A percentile compares a stretch with the other conserved stretches of the same genome.
Conservation (phyloP, 1,140 invertebrate species). For the Saccostrea echinata region DNA sequence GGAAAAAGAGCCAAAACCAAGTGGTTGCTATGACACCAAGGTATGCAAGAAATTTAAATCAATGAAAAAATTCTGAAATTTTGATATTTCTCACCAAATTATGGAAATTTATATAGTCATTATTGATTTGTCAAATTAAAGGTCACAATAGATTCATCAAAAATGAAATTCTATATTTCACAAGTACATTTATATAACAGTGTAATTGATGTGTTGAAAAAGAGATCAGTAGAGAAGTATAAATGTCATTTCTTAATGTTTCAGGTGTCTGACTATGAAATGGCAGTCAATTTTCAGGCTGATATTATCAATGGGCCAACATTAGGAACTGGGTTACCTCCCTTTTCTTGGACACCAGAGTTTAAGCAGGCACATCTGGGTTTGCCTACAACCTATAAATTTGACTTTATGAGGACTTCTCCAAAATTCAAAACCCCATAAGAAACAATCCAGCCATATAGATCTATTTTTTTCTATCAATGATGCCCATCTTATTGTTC, state of each 20-base stretch:
- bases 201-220: constrained; percentile 3
- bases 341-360: constrained; percentile 70
- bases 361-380: constrained; percentile 73
- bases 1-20: constrained; percentile 56
- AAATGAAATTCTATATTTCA: not conserved
- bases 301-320: constrained; percentile 78
- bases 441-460: not conserved
- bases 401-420: constrained; percentile 70
- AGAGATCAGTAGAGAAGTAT: not conserved
- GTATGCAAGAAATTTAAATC: constrained; percentile 53
- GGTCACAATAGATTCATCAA: not conserved
- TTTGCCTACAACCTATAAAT: constrained; percentile 74
- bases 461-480: too few species aligned
- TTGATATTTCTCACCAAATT: not conserved
- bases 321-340: constrained; percentile 64
- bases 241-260: constrained; percentile 20
- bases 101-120: constrained; percentile 1
- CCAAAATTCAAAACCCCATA: constrained; percentile 38
- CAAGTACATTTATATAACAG: constrained; percentile 12
- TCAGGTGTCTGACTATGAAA: constrained; percentile 73
- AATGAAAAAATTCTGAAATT: not conserved
- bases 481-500: too few species aligned
- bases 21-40: constrained; percentile 78
- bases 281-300: constrained; percentile 71
- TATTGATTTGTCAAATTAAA: not conserved